These are phyloP conservation scores for Cataglyphis cursor DNA, from an alignment of 2,888 invertebrate genomes.

Conservation along the genomic window DNA sequence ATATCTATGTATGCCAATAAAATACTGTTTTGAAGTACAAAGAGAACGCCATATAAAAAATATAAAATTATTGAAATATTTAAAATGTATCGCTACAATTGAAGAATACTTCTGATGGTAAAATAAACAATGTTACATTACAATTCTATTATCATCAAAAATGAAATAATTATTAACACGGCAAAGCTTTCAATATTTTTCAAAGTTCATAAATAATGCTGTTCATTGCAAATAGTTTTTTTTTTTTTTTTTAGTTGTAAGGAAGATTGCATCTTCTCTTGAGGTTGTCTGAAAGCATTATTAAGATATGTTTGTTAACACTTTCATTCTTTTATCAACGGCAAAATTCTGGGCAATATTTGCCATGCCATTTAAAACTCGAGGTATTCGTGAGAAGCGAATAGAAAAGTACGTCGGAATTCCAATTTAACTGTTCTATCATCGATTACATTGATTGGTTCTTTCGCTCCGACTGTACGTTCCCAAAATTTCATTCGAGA, in stretches of 20 bases:
- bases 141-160: neutral
- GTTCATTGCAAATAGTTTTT: constrained; percentile 55
- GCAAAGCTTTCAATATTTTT: constrained; percentile 16
- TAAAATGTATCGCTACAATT: neutral
- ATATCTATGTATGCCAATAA: neutral
- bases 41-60: too few species aligned
- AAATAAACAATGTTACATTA: neutral
- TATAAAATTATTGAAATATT: neutral
- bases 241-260: constrained; percentile 52
- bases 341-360: constrained; percentile 40
- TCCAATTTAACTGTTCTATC: constrained; percentile 45
- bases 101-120: neutral
- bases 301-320: constrained; percentile 60
- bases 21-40: neutral
- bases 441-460: constrained; percentile 53
- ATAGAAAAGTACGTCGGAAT: constrained; percentile 47
- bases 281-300: constrained; percentile 61
- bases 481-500: constrained; percentile 34
- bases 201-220: constrained; percentile 50
- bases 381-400: constrained; percentile 25
- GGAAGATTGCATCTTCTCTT: neutral
- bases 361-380: constrained; percentile 37
- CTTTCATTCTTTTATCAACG: neutral
- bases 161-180: constrained; percentile 15
- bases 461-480: constrained; percentile 31